phyloP scores from a whole-genome alignment of 2,797 vertebrate genomes.

The Falco berigora region DNA sequence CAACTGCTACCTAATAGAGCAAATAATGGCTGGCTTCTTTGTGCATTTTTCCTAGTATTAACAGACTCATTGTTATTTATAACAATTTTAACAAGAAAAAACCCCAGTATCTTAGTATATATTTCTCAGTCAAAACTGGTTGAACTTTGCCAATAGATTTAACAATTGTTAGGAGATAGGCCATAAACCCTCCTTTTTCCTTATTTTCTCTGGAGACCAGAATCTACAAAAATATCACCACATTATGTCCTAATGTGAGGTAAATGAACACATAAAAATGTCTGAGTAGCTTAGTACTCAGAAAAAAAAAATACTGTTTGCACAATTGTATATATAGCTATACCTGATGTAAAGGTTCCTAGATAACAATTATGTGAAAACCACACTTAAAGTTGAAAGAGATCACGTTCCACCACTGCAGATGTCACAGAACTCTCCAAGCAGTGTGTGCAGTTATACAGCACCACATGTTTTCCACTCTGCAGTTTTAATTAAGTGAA shows the following conservation, averaged over 20 bases:
- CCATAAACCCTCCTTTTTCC: background rate
- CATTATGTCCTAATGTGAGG: background rate
- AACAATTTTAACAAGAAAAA: background rate
- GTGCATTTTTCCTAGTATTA: background rate
- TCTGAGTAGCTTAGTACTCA: background rate
- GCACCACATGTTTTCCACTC: background rate
- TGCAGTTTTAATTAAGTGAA: background rate
- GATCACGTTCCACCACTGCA: background rate
- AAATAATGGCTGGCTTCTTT: background rate
- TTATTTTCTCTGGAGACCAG: background rate
- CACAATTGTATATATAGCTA: constrained; percentile 31
- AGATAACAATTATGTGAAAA: background rate
- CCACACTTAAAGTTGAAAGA: background rate
- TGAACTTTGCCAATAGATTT: background rate
- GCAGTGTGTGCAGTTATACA: background rate
- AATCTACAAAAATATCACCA: rapidly evolving
- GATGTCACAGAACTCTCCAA: background rate
- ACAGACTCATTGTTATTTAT: background rate
- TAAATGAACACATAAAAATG: background rate
- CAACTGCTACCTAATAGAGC: background rate
- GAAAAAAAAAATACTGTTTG: background rate
- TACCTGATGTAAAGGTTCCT: constrained; percentile 54
- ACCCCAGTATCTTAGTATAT: background rate
- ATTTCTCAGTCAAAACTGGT: background rate
- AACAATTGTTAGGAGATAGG: background rate